phyloP scores from a whole-genome alignment of 2,113 vertebrate genomes.

The Chionis minor region DNA sequence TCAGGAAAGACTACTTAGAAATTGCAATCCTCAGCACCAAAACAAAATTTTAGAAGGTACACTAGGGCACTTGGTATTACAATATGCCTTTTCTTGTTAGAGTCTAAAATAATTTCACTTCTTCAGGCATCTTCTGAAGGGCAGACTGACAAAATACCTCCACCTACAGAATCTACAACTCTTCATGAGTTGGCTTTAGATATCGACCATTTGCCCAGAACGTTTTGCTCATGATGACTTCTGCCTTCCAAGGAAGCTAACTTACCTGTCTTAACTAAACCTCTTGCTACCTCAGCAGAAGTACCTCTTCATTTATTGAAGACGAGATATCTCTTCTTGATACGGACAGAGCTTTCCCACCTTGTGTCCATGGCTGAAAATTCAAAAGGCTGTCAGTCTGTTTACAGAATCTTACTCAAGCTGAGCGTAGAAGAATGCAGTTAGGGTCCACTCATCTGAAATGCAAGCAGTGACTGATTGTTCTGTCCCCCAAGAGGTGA shows the following conservation, averaged over 20 bases:
- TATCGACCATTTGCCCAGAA: background rate
- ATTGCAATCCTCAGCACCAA: background rate
- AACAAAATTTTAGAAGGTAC: background rate
- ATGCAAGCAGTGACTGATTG: background rate
- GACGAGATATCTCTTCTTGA: background rate
- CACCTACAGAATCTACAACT: background rate
- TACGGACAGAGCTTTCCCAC: background rate
- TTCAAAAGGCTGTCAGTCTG: background rate
- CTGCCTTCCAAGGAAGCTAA: background rate
- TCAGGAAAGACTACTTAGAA: background rate
- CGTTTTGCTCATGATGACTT: background rate
- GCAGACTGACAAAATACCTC: background rate
- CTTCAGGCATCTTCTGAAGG: background rate
- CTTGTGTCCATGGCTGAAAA: background rate
- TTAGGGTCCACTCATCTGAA: background rate
- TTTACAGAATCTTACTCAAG: background rate
- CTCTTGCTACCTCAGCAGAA: background rate
- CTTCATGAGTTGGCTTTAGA: background rate
- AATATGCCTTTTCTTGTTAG: background rate
- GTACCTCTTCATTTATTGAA: background rate
- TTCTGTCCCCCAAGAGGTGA: background rate
- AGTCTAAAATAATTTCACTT: background rate
- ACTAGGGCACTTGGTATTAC: background rate
- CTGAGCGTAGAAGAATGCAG: background rate
- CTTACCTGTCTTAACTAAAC: background rate